Base-by-base conservation (phyloP, 2,113 vertebrate species). In the Antigone vipio region DNA sequence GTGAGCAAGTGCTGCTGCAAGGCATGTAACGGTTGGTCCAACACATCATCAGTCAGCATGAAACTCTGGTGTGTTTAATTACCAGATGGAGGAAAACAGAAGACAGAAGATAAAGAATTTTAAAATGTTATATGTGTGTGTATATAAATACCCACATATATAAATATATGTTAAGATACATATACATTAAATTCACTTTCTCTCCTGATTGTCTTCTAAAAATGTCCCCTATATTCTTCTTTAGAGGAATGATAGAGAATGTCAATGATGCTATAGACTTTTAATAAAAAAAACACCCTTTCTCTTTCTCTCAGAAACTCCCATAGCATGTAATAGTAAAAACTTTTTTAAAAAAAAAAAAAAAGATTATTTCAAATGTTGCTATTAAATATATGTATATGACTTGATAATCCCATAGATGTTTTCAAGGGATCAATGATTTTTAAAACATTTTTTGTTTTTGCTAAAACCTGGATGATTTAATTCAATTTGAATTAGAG, bases 31-130 rank as follows among this genome's bases (percentile, higher is more conserved):
- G 34, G 34, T 63, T 91, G 47, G 35, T 40, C 29, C 58, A 72
- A 55, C 59, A 89, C 63, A 35, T 75, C 35, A 4, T 75, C 34
- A 89, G 62, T 82, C 74, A 95, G 66, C 4, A 2, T 75, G 69
- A 88, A 93, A 88, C 16, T 19, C 59, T 47, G 10, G 5, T n/a
- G 15, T 72, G 21, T 93, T 75, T 91, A 87, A 71, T 78, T 93
- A 62, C 6, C 26, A 6, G 5, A 11, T 16, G 24, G 26, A 94
- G 38, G 32, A 84, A 92, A 88, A 63, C 5, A 3, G 5, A 18
- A 86, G 12, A 74, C 38, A 73, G 40, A 45, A 55, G 15, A 76
- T 9, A 86, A 80, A 66, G 9, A 73, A 73, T 27, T 59, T 12
- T 35, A 73, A 86, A 68, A 27, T 21, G 11, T 11, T 81, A 3